phyloP scores from a whole-genome alignment of 2,113 vertebrate species.

The Echinops telfairi region DNA sequence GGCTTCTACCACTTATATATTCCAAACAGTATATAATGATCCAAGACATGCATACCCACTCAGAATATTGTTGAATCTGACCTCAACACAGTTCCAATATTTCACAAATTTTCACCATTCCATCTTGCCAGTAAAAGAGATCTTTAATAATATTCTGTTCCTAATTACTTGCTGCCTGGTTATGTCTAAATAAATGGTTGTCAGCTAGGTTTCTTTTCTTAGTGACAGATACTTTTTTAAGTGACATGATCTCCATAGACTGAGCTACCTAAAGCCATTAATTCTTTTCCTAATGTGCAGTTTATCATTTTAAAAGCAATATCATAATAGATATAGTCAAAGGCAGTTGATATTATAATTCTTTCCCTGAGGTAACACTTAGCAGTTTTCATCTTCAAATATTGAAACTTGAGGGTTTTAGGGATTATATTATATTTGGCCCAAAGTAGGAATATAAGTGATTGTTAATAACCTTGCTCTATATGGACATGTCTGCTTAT shows the following conservation, averaged over 20 bases:
- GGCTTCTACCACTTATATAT: background rate
- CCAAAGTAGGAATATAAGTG: background rate
- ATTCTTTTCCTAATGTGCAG: slow-evolving; percentile 48
- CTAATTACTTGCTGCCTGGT: slow-evolving; percentile 41
- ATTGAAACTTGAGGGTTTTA: background rate
- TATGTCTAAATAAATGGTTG: slow-evolving; percentile 62
- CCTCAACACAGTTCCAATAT: background rate
- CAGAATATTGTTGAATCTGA: background rate
- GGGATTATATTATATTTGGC: background rate
- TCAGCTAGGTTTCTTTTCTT: slow-evolving; percentile 45
- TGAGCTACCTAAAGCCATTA: slow-evolving; percentile 45
- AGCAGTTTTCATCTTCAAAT: slow-evolving; percentile 47
- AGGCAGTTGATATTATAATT: background rate
- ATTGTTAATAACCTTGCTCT: background rate
- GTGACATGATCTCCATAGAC: slow-evolving; percentile 58
- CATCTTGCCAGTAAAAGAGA: slow-evolving; percentile 38
- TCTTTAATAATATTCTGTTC: slow-evolving; percentile 41
- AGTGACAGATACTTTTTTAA: slow-evolving; percentile 40
- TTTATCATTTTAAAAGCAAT: slow-evolving; percentile 12
- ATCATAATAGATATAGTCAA: background rate
- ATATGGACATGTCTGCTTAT: background rate
- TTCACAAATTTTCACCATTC: slow-evolving; percentile 41
- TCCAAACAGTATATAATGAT: background rate
- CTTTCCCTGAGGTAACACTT: background rate
- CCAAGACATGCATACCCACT: background rate